Evolutionary conservation across 1,140 invertebrate species (phyloP).

Genomic region (Drosophila littoralis): DNA sequence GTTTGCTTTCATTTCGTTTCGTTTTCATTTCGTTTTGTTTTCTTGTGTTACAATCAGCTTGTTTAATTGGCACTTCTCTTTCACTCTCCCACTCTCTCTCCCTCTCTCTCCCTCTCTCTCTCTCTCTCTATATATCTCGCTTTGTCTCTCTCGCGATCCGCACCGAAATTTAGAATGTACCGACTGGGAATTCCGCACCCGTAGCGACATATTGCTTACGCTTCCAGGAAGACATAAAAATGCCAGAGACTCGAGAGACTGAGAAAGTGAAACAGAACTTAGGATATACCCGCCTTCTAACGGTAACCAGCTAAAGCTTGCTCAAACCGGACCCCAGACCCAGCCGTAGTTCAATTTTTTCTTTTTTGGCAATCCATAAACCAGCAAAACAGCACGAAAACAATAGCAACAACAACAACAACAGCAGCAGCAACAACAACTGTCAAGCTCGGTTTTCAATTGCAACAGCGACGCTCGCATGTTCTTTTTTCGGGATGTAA

Average conservation of each 20-base stretch:
- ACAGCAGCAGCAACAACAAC: slow-evolving; percentile 36
- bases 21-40: slow-evolving; percentile 13
- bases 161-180: slow-evolving; percentile 29
- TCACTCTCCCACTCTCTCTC: neutral
- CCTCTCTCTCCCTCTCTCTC: neutral
- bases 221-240: slow-evolving; percentile 79
- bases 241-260: slow-evolving; percentile 57
- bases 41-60: slow-evolving; percentile 43
- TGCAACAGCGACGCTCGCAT: slow-evolving; percentile 49
- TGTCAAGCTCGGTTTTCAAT: slow-evolving; percentile 80
- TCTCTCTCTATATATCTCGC: neutral
- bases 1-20: slow-evolving; percentile 46
- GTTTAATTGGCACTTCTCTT: slow-evolving; percentile 61
- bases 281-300: slow-evolving; percentile 60
- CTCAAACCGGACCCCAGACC: slow-evolving; percentile 44
- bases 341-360: slow-evolving; percentile 68
- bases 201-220: slow-evolving; percentile 68
- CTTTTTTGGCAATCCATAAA: slow-evolving; percentile 68
- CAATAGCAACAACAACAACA: slow-evolving; percentile 41
- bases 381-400: slow-evolving; percentile 35
- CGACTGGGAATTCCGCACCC: slow-evolving; percentile 40
- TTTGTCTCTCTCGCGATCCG: slow-evolving; percentile 1
- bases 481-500: slow-evolving; percentile 63
- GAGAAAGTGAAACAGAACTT: slow-evolving; percentile 21
- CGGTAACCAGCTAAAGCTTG: slow-evolving; percentile 71